Percentiles rank a stretch among this genome's conserved stretches.
Evolutionary conservation across 2,113 vertebrate genomes (phyloP).

Genomic region (Zapus hudsonius): DNA sequence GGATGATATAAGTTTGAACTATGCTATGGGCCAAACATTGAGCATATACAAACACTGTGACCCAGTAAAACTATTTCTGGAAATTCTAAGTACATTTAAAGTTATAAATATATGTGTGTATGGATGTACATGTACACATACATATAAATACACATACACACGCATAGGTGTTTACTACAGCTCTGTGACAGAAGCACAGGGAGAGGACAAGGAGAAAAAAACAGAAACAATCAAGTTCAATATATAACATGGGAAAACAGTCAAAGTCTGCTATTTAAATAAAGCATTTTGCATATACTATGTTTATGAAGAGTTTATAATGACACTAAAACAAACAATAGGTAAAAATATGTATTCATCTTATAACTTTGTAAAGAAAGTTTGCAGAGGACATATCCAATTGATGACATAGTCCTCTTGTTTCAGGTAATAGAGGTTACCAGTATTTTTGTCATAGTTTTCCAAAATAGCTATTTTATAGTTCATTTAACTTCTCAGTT

Average conservation of each 20-base stretch:
- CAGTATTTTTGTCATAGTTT: conserved; percentile 23
- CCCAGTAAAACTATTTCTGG: conserved; percentile 26
- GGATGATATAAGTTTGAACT: background rate
- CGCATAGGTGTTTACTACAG: background rate
- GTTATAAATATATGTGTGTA: too few species aligned
- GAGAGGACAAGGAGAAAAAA: background rate
- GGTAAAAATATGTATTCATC: conserved; percentile 5
- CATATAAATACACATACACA: too few species aligned
- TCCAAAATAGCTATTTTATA: conserved; percentile 50
- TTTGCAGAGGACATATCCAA: background rate
- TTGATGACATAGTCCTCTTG: background rate
- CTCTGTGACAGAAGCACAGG: background rate
- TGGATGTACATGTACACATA: too few species aligned
- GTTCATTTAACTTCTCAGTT: conserved; percentile 47
- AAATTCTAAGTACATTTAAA: conserved; percentile 48
- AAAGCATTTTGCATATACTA: background rate
- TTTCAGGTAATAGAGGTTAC: background rate
- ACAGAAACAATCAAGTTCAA: conserved; percentile 15
- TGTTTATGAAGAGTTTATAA: conserved; percentile 30
- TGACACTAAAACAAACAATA: conserved; percentile 34
- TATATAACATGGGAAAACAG: background rate
- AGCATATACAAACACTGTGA: conserved; percentile 23
- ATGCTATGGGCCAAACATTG: background rate
- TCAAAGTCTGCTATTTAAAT: conserved; percentile 35
- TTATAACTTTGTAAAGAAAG: conserved; percentile 22